A percentile compares a stretch with the other conserved stretches of the same genome.
Conservation (phyloP, 2,113 vertebrate species). For the Chlorocebus sabaeus region DNA sequence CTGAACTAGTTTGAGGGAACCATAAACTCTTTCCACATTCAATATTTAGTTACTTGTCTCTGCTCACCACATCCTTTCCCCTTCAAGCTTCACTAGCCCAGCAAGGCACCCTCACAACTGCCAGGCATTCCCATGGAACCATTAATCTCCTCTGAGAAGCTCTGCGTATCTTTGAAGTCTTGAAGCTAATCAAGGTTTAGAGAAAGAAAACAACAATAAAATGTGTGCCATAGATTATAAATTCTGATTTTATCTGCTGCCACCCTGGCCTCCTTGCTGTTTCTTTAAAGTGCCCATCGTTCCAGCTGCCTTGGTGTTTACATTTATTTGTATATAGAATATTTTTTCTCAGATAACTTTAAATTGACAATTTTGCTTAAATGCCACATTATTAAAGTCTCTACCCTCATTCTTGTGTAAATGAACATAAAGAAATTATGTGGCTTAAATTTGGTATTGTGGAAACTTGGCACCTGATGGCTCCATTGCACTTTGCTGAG, state of each 20-base stretch:
- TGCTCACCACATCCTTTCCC: not conserved
- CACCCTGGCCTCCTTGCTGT: fast-evolving
- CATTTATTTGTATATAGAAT: not conserved
- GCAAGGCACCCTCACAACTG: not conserved
- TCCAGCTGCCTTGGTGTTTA: not conserved
- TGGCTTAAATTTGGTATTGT: fast-evolving
- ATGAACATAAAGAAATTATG: not conserved
- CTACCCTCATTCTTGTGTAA: not conserved
- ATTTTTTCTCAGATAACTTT: not conserved
- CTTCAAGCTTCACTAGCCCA: not conserved
- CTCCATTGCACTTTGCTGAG: too few relatives aligned
- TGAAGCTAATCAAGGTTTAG: not conserved
- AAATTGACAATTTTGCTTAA: not conserved
- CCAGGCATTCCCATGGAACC: fast-evolving
- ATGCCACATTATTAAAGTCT: not conserved
- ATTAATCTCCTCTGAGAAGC: not conserved
- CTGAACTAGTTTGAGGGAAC: not conserved
- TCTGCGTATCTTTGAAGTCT: not conserved
- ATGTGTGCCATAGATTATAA: fast-evolving
- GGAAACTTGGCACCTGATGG: not conserved
- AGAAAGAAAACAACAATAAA: not conserved
- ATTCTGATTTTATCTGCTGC: not conserved
- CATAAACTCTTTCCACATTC: not conserved
- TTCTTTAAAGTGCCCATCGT: too few relatives aligned
- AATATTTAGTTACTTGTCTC: not conserved